These are phyloP conservation scores for Steinernema feltiae DNA, from an alignment of 1,140 invertebrate genomes.

Conservation along the genomic window DNA sequence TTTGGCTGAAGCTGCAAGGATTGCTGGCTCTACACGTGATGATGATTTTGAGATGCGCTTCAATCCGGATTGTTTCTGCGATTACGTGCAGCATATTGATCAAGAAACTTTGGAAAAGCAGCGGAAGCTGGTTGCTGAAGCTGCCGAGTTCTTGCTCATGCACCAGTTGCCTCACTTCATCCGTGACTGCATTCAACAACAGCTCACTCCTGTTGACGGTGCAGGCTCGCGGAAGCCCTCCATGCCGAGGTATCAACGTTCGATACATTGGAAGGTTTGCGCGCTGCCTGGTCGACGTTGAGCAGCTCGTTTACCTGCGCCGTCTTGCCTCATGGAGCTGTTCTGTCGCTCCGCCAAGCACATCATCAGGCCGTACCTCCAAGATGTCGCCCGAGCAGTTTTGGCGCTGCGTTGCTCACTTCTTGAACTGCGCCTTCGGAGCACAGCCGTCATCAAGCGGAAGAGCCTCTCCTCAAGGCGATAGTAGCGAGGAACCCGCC, in stretches of 20 bases:
- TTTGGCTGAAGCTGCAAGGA: constrained; percentile 63
- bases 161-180: constrained; percentile 89
- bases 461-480: neutral
- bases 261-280: constrained; percentile 86
- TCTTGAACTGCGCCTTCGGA: constrained; percentile 81
- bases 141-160: constrained; percentile 84
- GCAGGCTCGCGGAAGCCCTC: constrained; percentile 79
- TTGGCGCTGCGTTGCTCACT: constrained; percentile 81
- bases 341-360: constrained; percentile 82
- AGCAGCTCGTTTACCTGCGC: constrained; percentile 56
- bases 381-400: constrained; percentile 77
- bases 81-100: constrained; percentile 75
- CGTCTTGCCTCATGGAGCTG: constrained; percentile 72
- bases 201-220: constrained; percentile 86
- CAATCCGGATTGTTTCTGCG: constrained; percentile 94
- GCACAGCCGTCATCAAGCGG: neutral
- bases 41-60: constrained; percentile 89
- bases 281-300: constrained; percentile 31
- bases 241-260: constrained; percentile 90
- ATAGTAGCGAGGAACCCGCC: constrained; percentile 18
- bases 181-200: constrained; percentile 83
- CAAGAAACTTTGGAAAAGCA: constrained; percentile 71
- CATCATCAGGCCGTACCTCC: constrained; percentile 82
- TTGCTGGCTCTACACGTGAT: constrained; percentile 80
- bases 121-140: constrained; percentile 81